phyloP scores from a whole-genome alignment of 1,140 invertebrate species.

The Arctopsyche grandis region DNA sequence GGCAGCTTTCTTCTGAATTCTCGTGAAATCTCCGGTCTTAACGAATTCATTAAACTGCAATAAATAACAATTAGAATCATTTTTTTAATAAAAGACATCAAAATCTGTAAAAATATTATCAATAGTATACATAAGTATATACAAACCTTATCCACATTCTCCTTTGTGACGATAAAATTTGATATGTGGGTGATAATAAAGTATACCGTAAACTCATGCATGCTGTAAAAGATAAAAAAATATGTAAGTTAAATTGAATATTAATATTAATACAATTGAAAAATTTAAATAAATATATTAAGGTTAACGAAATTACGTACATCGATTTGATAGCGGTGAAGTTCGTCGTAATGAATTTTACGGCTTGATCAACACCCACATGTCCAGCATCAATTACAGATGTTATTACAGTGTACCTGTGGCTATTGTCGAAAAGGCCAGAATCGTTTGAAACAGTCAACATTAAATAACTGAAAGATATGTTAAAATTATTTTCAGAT shows the following conservation, averaged over 20 bases:
- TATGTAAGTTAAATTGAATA: too few species aligned
- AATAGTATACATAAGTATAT: background rate
- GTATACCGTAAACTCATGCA: too few species aligned
- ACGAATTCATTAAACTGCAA: background rate
- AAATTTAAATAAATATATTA: too few species aligned
- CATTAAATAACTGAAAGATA: too few species aligned
- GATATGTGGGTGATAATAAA: background rate
- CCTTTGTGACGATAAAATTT: background rate
- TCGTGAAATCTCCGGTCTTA: background rate
- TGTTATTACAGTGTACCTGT: too few species aligned
- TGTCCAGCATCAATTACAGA: too few species aligned
- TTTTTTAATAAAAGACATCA: background rate
- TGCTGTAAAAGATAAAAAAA: conserved; percentile 1
- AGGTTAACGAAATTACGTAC: background rate
- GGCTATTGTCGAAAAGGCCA: too few species aligned
- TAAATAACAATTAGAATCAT: background rate
- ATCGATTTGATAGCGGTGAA: too few species aligned
- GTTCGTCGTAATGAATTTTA: too few species aligned
- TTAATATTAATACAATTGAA: too few species aligned
- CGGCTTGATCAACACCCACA: too few species aligned
- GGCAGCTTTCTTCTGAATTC: background rate
- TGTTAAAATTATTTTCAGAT: background rate
- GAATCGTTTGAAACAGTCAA: too few species aligned
- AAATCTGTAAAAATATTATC: background rate
- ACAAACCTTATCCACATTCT: background rate